A percentile compares a stretch with the other conserved stretches of the same genome.
These are phyloP conservation scores for Dolichotis patagonum DNA, from an alignment of 2,113 vertebrate species.

Conservation along the genomic window DNA sequence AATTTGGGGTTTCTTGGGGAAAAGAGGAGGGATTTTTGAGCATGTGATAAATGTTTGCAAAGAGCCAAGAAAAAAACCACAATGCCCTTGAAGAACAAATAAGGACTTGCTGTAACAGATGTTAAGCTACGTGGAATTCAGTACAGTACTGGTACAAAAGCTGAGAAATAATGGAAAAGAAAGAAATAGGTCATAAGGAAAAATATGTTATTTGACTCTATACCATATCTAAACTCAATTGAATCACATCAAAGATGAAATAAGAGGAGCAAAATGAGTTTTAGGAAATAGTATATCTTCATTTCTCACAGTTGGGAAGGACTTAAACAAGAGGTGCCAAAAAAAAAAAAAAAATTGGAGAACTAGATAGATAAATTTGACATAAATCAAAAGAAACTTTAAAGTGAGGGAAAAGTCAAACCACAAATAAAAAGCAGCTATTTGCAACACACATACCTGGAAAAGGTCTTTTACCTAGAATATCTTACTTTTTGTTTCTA, in stretches of 20 bases:
- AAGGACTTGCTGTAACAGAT: background rate
- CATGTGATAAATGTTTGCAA: background rate
- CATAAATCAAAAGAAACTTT: background rate
- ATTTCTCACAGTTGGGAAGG: background rate
- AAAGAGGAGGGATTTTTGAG: background rate
- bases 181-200: background rate
- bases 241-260: background rate
- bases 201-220: background rate
- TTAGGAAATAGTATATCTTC: background rate
- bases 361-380: background rate
- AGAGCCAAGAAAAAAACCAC: background rate
- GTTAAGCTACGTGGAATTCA: background rate
- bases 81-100: conserved; percentile 16
- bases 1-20: background rate
- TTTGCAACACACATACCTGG: background rate
- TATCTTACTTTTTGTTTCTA: background rate
- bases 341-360: background rate
- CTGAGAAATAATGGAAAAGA: background rate
- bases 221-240: background rate
- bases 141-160: background rate
- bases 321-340: background rate
- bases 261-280: background rate
- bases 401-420: background rate
- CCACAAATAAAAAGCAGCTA: background rate
- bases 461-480: background rate